These are phyloP conservation scores for Podarcis raffonei DNA, from an alignment of 2,113 vertebrate genomes.

Conservation along the genomic window DNA sequence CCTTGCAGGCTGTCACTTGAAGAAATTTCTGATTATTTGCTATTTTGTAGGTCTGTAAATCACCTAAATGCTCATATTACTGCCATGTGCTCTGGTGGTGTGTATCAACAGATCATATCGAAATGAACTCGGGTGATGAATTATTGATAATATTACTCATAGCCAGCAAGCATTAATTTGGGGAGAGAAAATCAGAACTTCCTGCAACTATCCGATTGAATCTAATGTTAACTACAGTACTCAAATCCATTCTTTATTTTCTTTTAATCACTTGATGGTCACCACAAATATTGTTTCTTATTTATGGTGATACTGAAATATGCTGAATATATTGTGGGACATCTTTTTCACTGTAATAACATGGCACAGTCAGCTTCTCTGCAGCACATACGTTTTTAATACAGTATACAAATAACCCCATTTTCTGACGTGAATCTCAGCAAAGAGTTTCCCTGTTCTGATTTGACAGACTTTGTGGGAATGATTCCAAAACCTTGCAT, in stretches of 20 bases:
- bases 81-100: conserved; percentile 60
- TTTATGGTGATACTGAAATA: conserved; percentile 61
- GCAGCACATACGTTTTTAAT: conserved; percentile 55
- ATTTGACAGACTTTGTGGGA: conserved; percentile 58
- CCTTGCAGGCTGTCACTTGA: conserved; percentile 42
- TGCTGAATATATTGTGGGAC: conserved; percentile 39
- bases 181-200: conserved; percentile 18
- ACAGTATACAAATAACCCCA: conserved; percentile 56
- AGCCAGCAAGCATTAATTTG: conserved; percentile 65
- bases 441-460: conserved; percentile 56
- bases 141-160: conserved; percentile 63
- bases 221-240: conserved; percentile 51
- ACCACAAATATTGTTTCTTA: conserved; percentile 42
- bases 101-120: conserved; percentile 67
- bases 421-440: conserved; percentile 47
- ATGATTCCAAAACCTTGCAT: not conserved
- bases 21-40: conserved; percentile 70
- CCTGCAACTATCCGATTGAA: conserved; percentile 23
- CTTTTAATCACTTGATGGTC: conserved; percentile 49
- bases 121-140: conserved; percentile 60
- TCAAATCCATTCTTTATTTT: conserved; percentile 51
- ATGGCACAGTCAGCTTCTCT: conserved; percentile 38
- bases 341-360: conserved; percentile 51
- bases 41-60: conserved; percentile 69
- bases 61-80: conserved; percentile 68